Evolutionary conservation across 2,113 vertebrate species (phyloP).

Genomic region (Pygoscelis antarcticus): DNA sequence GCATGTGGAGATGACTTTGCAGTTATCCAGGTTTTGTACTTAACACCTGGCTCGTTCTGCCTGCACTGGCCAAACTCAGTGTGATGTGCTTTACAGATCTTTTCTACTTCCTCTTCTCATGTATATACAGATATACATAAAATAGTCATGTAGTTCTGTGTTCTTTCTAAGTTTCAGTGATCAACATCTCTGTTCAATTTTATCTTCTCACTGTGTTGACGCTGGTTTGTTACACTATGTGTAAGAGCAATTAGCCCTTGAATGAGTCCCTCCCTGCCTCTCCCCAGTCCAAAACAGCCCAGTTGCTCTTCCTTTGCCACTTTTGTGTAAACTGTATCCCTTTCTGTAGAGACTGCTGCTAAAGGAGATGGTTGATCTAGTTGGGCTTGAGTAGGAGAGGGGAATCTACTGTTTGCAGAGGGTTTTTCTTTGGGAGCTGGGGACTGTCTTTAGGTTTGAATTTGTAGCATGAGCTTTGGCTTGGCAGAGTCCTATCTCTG

Average conservation of each 20-base stretch:
- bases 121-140: not conserved
- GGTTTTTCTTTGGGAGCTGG: not conserved
- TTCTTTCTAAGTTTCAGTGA: not conserved
- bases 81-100: not conserved
- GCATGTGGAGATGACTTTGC: not conserved
- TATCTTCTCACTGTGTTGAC: not conserved
- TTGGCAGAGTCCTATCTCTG: not conserved
- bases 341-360: not conserved
- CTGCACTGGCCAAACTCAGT: accelerated
- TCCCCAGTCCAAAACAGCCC: not conserved
- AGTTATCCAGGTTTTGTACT: not conserved
- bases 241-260: not conserved
- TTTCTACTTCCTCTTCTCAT: not conserved
- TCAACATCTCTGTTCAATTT: not conserved
- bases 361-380: not conserved
- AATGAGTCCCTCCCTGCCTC: not conserved
- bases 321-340: not conserved
- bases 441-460: not conserved
- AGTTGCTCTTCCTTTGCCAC: not conserved
- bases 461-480: not conserved
- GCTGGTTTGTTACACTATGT: not conserved
- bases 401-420: not conserved
- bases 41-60: not conserved
- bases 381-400: not conserved
- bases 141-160: not conserved